Conservation (phyloP, 2,888 invertebrate species). For the Cheilosia variabilis region DNA sequence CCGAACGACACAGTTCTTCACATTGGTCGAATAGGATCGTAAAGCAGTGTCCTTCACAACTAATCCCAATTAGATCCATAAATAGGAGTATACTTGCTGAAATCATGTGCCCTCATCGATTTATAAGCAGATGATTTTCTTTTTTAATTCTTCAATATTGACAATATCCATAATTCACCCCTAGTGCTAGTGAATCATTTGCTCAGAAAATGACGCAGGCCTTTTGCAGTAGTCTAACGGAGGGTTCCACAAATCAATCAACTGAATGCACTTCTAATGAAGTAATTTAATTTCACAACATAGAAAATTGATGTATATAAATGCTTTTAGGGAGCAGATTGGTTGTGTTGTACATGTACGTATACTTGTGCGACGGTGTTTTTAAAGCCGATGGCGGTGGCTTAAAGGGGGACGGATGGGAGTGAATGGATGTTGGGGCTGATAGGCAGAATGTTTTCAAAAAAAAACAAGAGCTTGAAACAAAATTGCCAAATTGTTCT, state of each 20-base stretch:
- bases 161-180: neutral
- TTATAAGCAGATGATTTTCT: neutral
- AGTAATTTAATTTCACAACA: slow-evolving; percentile 41
- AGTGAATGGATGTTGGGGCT: no score
- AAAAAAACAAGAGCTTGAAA: no score
- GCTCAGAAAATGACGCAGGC: neutral
- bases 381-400: no score
- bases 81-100: neutral
- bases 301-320: neutral
- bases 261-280: slow-evolving; percentile 71
- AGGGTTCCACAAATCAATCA: slow-evolving; percentile 50
- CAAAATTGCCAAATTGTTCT: no score
- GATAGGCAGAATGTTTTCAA: no score
- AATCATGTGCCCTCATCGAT: neutral
- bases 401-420: no score
- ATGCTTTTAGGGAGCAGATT: no score
- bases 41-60: neutral
- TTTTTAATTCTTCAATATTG: neutral
- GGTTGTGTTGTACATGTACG: no score
- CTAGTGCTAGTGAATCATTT: neutral
- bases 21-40: neutral
- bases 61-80: neutral
- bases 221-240: neutral
- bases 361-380: no score
- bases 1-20: neutral